Base-by-base conservation (phyloP, 1,140 invertebrate genomes). In the Pantala flavescens region DNA sequence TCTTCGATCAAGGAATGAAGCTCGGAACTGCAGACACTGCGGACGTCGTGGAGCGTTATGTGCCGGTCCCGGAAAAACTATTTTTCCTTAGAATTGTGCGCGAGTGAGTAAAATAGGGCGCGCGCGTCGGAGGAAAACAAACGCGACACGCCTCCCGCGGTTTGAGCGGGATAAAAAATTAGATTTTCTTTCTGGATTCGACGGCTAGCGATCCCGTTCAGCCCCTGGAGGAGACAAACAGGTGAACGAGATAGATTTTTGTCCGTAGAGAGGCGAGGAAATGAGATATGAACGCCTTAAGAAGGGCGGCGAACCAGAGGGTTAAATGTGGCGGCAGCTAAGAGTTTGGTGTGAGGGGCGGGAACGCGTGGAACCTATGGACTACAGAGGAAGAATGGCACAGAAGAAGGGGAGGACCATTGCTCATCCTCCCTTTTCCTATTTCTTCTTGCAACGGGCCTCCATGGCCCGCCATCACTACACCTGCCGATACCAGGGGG, bases 381-480 rank as follows among this genome's bases (percentile, higher is more conserved):
- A 16, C 49, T 21, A 21, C 49, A 21, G 49, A 63, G 49, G 43
- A 49, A 16, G 43, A 49, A 16, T 21, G 49, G 12, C 49, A 21
- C 3, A 16, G 49, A 19, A 63, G 49, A 63, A 12, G 14, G 49
- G 49, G 49, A 63, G 49, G 49, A 16, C 49, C 49, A 21, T 12
- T 5, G 49, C 49, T 63, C 16, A 16, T 63, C 49, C 49, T 63
- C n/a, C n/a, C 49, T 63, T 63, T 63, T 12, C 49, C 49, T 63
- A 63, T 63, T 63, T 63, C 49, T 63, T 63, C 49, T 63, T 63
- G 49, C 49, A 63, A 63, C 49, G 49, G 49, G 49, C 49, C 49
- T 63, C 49, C 49, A 63, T 63, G 49, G 49, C 49, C 49, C 49
- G 49, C 49, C 49, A 63, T 63, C 12, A 63, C 49, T 19, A 63